A percentile compares a stretch with the other conserved stretches of the same genome.
Evolutionary conservation across 2,797 vertebrate species (phyloP).

Genomic region (Somateria mollissima): DNA sequence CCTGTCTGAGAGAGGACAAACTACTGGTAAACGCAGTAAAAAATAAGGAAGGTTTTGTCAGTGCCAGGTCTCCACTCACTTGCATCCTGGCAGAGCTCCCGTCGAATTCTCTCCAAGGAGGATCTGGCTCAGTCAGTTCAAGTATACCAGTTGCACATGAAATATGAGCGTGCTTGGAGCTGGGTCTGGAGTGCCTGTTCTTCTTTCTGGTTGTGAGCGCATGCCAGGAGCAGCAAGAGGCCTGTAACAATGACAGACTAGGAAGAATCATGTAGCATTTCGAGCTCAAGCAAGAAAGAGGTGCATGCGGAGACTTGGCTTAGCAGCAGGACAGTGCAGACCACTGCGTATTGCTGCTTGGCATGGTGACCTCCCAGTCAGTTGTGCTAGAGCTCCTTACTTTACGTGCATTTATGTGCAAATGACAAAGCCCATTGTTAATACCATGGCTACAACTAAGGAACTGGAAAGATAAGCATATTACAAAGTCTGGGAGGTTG

Average conservation of each 20-base stretch:
- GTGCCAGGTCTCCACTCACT: slow-evolving; percentile 10
- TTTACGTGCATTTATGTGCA: background rate
- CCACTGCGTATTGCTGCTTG: background rate
- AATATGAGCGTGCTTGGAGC: background rate
- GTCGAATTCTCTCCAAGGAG: background rate
- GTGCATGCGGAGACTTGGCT: background rate
- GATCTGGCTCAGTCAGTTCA: slow-evolving; percentile 15
- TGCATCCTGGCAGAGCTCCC: slow-evolving; percentile 5
- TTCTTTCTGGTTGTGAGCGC: background rate
- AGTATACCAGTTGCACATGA: background rate
- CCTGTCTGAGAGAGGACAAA: background rate
- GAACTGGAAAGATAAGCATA: background rate
- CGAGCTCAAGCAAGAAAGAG: background rate
- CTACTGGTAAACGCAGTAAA: background rate
- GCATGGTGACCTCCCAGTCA: background rate
- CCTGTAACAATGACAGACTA: background rate
- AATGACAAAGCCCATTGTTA: background rate
- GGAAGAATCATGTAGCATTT: background rate
- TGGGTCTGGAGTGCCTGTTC: background rate
- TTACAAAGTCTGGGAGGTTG: background rate
- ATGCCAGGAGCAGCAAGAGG: background rate
- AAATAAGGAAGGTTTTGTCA: slow-evolving; percentile 14
- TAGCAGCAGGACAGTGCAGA: background rate
- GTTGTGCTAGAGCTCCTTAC: background rate
- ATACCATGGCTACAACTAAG: background rate